phyloP scores from a whole-genome alignment of 2,888 invertebrate genomes.

The Erynnis tages region DNA sequence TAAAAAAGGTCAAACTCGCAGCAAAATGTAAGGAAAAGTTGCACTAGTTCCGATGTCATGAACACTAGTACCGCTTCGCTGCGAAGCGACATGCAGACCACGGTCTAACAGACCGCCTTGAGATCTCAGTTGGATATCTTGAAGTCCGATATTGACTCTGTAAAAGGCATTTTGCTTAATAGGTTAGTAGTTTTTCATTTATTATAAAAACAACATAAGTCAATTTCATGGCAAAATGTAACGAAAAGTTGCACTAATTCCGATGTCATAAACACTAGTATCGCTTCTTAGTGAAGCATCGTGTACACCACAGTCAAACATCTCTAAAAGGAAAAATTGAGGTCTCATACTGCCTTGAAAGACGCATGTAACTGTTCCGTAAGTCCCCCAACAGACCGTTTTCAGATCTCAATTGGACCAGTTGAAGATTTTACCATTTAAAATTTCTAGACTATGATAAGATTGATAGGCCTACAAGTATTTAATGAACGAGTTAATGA shows the following conservation, averaged over 20 bases:
- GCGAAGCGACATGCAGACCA: background rate
- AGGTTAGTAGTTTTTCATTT: constrained; percentile 66
- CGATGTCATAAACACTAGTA: background rate
- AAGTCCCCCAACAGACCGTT: constrained; percentile 65
- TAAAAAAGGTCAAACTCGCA: no score
- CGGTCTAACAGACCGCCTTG: constrained; percentile 61
- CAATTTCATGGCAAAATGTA: background rate
- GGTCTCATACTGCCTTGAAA: constrained; percentile 84
- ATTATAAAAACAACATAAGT: no score
- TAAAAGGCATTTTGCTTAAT: constrained; percentile 87
- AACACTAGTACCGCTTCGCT: background rate
- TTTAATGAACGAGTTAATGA: no score
- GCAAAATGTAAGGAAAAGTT: background rate
- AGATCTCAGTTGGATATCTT: constrained; percentile 83
- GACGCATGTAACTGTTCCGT: no score
- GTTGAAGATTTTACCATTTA: no score
- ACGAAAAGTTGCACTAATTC: no score
- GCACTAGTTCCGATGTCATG: no score
- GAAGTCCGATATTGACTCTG: constrained; percentile 85
- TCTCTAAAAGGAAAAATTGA: constrained; percentile 81
- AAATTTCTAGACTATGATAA: no score
- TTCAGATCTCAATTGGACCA: constrained; percentile 83
- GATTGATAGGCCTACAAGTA: no score
- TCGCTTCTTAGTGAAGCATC: background rate
- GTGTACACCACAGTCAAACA: constrained; percentile 42